Conservation (phyloP, 2,888 invertebrate species). For the Eristalinus aeneus region DNA sequence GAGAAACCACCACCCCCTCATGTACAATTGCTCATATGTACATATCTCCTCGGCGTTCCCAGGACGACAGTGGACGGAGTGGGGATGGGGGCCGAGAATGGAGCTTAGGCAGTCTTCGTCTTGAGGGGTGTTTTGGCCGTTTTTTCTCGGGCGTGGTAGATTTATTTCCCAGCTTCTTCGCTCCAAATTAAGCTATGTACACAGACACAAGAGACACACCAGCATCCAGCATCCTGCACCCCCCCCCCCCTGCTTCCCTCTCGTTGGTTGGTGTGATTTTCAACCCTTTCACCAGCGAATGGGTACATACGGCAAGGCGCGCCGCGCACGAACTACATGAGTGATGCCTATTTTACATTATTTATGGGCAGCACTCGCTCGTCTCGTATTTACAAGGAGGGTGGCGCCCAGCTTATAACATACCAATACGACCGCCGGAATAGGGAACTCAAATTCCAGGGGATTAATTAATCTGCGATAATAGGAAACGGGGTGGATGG, state of each 20-base stretch:
- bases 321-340: conserved; percentile 57
- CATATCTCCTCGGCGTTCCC: too few relatives aligned
- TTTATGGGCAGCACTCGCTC: conserved; percentile 39
- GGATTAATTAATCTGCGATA: conserved; percentile 69
- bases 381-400: conserved; percentile 46
- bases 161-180: conserved; percentile 46
- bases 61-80: neutral
- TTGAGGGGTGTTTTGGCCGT: conserved; percentile 19
- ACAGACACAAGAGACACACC: neutral
- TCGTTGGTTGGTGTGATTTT: conserved; percentile 51
- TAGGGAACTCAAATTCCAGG: conserved; percentile 44
- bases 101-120: neutral
- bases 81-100: neutral
- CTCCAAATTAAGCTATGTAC: conserved; percentile 54
- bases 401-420: conserved; percentile 41
- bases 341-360: conserved; percentile 71
- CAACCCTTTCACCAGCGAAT: conserved; percentile 52
- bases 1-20: conserved; percentile 17
- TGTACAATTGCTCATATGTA: conserved; percentile 50
- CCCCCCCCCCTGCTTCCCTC: neutral
- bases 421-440: conserved; percentile 40
- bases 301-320: conserved; percentile 45
- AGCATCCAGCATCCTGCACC: neutral
- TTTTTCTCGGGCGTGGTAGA: conserved; percentile 60
- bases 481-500: conserved; percentile 45